These are phyloP conservation scores for Xyrauchen texanus DNA, from an alignment of 2,113 vertebrate genomes.

Conservation along the genomic window DNA sequence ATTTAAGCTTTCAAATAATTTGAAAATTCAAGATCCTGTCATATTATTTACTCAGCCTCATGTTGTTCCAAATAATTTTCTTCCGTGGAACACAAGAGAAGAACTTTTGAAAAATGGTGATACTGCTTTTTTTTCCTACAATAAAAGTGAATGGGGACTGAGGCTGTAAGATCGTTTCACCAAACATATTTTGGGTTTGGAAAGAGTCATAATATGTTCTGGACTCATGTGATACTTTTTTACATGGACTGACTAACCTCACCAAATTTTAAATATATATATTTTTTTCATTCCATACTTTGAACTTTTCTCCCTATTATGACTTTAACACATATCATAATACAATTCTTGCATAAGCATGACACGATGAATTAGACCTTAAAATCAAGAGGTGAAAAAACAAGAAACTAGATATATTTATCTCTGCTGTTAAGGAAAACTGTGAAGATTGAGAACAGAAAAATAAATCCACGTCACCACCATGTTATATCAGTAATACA, in stretches of 20 bases:
- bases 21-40: too few relatives aligned
- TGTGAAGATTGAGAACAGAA: neutral
- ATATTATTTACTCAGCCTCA: too few relatives aligned
- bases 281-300: neutral
- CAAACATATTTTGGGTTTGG: too few relatives aligned
- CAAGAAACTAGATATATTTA: neutral
- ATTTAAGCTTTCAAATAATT: too few relatives aligned
- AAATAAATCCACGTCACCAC: slow-evolving; percentile 13
- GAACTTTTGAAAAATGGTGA: too few relatives aligned
- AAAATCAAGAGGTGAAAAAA: neutral
- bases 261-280: neutral
- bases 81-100: too few relatives aligned
- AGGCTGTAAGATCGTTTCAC: too few relatives aligned
- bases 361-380: slow-evolving; percentile 10
- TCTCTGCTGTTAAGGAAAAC: slow-evolving; percentile 38
- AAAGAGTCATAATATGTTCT: too few relatives aligned
- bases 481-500: neutral
- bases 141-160: too few relatives aligned
- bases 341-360: slow-evolving; percentile 23
- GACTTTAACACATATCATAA: neutral
- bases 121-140: too few relatives aligned
- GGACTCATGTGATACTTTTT: too few relatives aligned
- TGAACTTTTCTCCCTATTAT: neutral
- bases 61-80: too few relatives aligned
- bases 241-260: neutral